A percentile compares a stretch with the other conserved stretches of the same genome.
phyloP scores from a whole-genome alignment of 2,888 invertebrate genomes.

The Andrena chrysosceles region DNA sequence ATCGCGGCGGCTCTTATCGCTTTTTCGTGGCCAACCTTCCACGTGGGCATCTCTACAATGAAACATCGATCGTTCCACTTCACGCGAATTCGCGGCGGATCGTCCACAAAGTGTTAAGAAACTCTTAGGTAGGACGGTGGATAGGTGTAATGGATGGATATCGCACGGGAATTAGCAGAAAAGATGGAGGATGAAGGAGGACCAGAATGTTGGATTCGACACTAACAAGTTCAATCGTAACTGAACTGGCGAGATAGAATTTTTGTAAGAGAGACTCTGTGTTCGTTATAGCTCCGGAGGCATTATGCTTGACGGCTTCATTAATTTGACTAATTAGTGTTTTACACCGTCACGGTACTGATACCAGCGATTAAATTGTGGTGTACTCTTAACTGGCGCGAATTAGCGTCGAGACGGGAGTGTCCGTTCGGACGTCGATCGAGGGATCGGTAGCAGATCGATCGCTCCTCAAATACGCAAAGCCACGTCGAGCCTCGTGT shows the following conservation, averaged over 20 bases:
- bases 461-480: slow-evolving; percentile 55
- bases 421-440: slow-evolving; percentile 16
- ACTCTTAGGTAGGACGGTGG: neutral
- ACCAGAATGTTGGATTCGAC: neutral
- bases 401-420: slow-evolving; percentile 34
- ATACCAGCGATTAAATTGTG: slow-evolving; percentile 28
- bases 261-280: no score
- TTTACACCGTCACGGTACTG: neutral
- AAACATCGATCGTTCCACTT: slow-evolving; percentile 79
- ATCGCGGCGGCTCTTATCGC: slow-evolving; percentile 65
- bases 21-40: slow-evolving; percentile 62
- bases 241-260: no score
- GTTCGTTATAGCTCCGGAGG: no score
- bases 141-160: neutral
- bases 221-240: no score
- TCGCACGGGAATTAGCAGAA: neutral
- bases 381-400: neutral
- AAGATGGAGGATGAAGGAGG: neutral
- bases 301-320: no score
- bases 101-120: slow-evolving; percentile 57
- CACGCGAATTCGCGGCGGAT: slow-evolving; percentile 80
- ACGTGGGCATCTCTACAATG: slow-evolving; percentile 65
- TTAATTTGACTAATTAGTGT: slow-evolving; percentile 29
- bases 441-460: slow-evolving; percentile 29
- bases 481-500: slow-evolving; percentile 35